Evolutionary conservation across 2,113 vertebrate genomes (phyloP), one percentile per base, ranked within the genome.

Genomic region (Dasyornis broadbenti): DNA sequence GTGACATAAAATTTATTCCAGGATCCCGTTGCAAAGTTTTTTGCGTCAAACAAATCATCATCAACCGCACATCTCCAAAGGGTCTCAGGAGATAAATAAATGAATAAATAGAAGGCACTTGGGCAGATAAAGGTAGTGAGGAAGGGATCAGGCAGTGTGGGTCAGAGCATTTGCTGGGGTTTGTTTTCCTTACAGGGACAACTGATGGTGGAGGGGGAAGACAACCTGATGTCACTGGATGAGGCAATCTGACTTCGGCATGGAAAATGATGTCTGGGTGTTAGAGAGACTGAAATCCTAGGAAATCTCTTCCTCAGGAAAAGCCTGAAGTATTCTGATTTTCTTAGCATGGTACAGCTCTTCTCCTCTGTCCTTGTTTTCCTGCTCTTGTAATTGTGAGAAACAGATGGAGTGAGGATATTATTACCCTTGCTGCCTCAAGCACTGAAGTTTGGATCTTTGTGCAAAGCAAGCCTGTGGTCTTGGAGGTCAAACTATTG

Each of bases 181-280:
- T 88, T 44, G 5, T 15, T 93, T 45, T 89, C 64, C 52, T n/a
- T 76, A 17, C 27, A 82, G 47, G 35, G 40, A 13, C 26, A 11
- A 45, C 27, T 54, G 26, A 37, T 27, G 6, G 16, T 49, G 17
- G 7, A 72, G 26, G 19, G 26, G 13, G 21, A 91, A 89, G 54
- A 39, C 24, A 70, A 15, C 33, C 6, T 52, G 19, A 59, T 40
- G 12, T n/a, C 52, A 40, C 39, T 57, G 42, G n/a, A 35, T 89
- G 14, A 3, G 4, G 2, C 1, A 7, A 40, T 35, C 60, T 88
- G 39, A 30, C 2, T 1, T 5, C n/a, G 4, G 15, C 19, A n/a
- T 19, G 2, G 2, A 24, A 65, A 88, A 57, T 21, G 9, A 63
- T 26, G 13, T 5, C 15, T 75, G 18, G 1, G 1, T 86, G 15